A percentile compares a stretch with the other conserved stretches of the same genome.
phyloP scores from a whole-genome alignment of 2,888 invertebrate genomes.

The Amphimallon solstitiale region DNA sequence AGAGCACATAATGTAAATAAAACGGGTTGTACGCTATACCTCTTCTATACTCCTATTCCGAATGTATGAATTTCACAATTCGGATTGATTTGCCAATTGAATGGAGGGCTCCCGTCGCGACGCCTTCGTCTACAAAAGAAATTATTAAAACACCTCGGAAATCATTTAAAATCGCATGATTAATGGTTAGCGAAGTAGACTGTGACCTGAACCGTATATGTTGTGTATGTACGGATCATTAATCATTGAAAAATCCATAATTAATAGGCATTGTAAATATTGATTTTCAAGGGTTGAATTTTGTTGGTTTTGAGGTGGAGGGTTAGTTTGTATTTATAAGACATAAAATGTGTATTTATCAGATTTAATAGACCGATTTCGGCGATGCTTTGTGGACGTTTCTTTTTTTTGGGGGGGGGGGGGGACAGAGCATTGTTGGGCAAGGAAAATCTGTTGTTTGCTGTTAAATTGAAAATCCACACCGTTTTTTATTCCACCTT shows the following conservation, averaged over 20 bases:
- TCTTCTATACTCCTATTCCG: too few species aligned
- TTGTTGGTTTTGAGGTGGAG: too few species aligned
- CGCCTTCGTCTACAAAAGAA: conserved; percentile 25
- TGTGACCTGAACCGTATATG: not conserved
- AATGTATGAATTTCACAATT: too few species aligned
- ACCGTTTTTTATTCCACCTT: not conserved
- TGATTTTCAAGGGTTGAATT: too few species aligned
- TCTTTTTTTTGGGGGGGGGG: too few species aligned
- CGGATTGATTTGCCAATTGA: too few species aligned
- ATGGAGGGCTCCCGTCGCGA: not conserved
- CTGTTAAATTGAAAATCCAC: conserved; percentile 14
- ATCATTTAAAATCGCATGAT: conserved; percentile 30
- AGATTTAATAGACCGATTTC: conserved; percentile 34
- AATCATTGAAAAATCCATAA: conserved; percentile 40
- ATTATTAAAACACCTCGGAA: conserved; percentile 30
- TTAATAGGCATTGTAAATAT: conserved; percentile 39
- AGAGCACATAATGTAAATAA: not conserved
- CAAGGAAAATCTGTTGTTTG: not conserved
- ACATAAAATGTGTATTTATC: conserved; percentile 20
- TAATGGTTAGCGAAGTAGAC: conserved; percentile 13
- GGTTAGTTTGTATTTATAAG: too few species aligned
- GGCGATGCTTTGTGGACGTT: conserved; percentile 15
- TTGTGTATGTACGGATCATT: conserved; percentile 18
- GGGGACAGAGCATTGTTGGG: not conserved
- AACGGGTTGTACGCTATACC: too few species aligned